A percentile compares a stretch with the other conserved stretches of the same genome.
Conservation (phyloP, 2,797 vertebrate species). For the Delichon dasypus region DNA sequence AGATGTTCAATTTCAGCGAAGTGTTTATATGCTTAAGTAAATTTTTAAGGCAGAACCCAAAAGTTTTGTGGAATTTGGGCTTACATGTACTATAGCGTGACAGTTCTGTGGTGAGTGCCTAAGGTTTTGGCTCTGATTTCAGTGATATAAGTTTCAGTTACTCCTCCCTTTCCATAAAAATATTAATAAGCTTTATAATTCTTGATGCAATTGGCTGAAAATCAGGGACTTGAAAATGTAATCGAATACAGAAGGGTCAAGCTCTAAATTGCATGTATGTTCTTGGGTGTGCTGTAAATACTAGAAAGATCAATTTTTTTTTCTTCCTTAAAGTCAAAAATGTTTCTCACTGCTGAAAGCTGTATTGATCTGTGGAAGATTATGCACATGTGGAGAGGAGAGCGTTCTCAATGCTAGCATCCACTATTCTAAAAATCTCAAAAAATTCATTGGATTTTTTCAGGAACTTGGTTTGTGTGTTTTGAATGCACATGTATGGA, state of each 20-base stretch:
- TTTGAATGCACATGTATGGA: not conserved
- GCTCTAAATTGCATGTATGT: not conserved
- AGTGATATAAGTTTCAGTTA: not conserved
- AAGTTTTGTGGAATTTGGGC: not conserved
- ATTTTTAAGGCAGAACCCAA: not conserved
- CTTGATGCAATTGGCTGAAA: conserved; percentile 1
- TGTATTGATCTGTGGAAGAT: not conserved
- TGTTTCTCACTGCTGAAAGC: not conserved
- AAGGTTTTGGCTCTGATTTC: not conserved
- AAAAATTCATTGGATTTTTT: not conserved
- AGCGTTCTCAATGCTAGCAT: not conserved
- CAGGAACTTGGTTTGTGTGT: not conserved
- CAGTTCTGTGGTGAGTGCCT: not conserved
- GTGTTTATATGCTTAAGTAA: not conserved
- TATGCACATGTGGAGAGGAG: not conserved
- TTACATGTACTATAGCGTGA: not conserved
- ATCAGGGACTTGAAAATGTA: not conserved
- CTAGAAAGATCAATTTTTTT: not conserved
- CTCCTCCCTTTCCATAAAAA: conserved; percentile 11
- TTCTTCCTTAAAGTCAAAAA: not conserved
- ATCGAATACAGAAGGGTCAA: not conserved
- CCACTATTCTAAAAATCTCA: not conserved
- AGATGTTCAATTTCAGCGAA: not conserved
- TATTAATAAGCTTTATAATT: not conserved
- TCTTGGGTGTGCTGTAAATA: not conserved